A percentile compares a stretch with the other conserved stretches of the same genome.
These are phyloP conservation scores for Eutrigla gurnardus DNA, from an alignment of 2,797 vertebrate genomes.

Conservation along the genomic window DNA sequence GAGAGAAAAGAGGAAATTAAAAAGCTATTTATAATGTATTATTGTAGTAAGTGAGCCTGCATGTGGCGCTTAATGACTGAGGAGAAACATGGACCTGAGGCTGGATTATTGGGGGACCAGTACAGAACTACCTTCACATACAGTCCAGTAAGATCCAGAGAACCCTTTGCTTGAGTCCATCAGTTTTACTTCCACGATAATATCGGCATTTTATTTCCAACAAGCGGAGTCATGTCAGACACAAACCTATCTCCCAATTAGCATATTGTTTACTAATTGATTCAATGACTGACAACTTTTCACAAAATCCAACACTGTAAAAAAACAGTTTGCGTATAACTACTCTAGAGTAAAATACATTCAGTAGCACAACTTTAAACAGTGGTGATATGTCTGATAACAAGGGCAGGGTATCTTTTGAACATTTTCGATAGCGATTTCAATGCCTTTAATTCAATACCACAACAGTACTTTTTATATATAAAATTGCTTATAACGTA, in stretches of 20 bases:
- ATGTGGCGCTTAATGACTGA: too few species aligned
- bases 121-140: neutral
- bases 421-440: too few species aligned
- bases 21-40: too few species aligned
- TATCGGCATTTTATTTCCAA: neutral
- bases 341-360: too few species aligned
- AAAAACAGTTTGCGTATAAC: too few species aligned
- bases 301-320: neutral
- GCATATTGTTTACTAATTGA: neutral
- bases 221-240: slow-evolving; percentile 7
- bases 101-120: neutral
- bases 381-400: neutral
- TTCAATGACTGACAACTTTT: neutral
- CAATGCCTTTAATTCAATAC: too few species aligned
- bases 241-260: neutral
- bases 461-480: too few species aligned
- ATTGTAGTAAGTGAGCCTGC: too few species aligned
- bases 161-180: neutral
- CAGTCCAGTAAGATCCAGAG: neutral
- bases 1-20: too few species aligned
- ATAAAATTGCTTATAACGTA: too few species aligned
- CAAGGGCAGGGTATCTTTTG: too few species aligned
- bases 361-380: neutral
- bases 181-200: slow-evolving; percentile 21
- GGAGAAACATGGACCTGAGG: too few species aligned